Evolutionary conservation across 92 coral and sea anemone species (phyloP), one percentile per base, ranked within the genome.

Genomic region (Phenganax subtilis): DNA sequence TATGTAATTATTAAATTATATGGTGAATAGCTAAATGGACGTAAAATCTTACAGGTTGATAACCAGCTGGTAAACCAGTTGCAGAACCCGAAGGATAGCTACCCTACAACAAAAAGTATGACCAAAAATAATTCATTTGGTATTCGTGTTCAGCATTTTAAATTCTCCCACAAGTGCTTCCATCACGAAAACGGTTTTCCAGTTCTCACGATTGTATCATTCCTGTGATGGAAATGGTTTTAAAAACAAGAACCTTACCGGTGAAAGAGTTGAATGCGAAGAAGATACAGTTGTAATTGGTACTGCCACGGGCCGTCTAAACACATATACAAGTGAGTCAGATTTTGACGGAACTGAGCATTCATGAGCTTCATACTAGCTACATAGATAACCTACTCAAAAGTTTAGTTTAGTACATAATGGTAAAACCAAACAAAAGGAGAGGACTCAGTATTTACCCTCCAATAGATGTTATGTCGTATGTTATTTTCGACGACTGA

Each of bases 41-140:
- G 25, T 76, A 8, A 59, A 37, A 79, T 61, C 72, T 54, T n/a
- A 79, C 83, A 74, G 64, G 83, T 54, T 79, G 83, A 54, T 79
- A 79, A 6, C 62, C 69, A 15, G 83, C 83, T 12, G 60, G 83
- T 51, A 79, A 63, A 29, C 74, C 74, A 25, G 83, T 55, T 20
- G 83, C 65, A 1, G 69, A n/a, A 25, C 72, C 74, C 28, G 60
- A 71, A 61, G 57, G 82, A 64, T 64, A 79, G 55, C 51, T 47
- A 27, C 83, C 83, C 83, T 79, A 25, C 11, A 79, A 44, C 12
- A 47, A 28, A 54, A 65, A 76, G 31, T 61, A 61, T 5, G 14
- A 61, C 12, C n/a, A 61, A 0, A 12, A 5, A 14, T 0, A 61
- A 61, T 8, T 61, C 25, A 61, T 61, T 37, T 37, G 0, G 47